Evolutionary conservation across 2,888 invertebrate genomes (phyloP), one percentile per base, ranked within the genome.

Genomic region (Drosophila crucigera): DNA sequence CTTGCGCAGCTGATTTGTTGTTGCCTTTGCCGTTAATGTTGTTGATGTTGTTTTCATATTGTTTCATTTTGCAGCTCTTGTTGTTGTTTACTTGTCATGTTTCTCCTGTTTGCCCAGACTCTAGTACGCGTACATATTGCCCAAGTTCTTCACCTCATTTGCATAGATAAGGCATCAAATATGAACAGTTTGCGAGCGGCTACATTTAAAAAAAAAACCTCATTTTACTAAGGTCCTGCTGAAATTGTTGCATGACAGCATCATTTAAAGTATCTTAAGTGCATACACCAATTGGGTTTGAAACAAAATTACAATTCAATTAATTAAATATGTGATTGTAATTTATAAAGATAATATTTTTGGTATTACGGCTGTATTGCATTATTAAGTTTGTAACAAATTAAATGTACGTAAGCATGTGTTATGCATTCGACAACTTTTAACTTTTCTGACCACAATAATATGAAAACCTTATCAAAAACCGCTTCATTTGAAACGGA

Each of bases 1-100:
- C 91, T 87, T 90, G 91, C 89, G 89, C 89, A 87, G 89, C 86
- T 90, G 86, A 90, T 86, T 85, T 85, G 88, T 82, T 76, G 77
- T 85, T 84, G 78, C 75, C 76, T 75, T 76, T 72, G 75, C 70
- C 70, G 83, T 68, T 70, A 80, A 74, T 80, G 83, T 83, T 88
- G 80, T 83, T 83, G 76, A 80, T 80, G 69, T 81, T 80, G 73
- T 83, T 75, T 80, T 89, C 85, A 82, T 89, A 85, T 70, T 90
- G 79, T 86, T 90, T 86, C 84, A 86, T 83, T 83, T 80, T 75
- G 83, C 65, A 72, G 88, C 71, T 79, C 84, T 88, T 85, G 83
- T 55, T 78, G 75, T 73, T 84, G 73, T 80, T 87, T 67, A 33
- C 82, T 66, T 49, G 73, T 68, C 78, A 67, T 68, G 68, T 81